Base-by-base conservation (phyloP, 2,113 vertebrate genomes). In the Struthio camelus region DNA sequence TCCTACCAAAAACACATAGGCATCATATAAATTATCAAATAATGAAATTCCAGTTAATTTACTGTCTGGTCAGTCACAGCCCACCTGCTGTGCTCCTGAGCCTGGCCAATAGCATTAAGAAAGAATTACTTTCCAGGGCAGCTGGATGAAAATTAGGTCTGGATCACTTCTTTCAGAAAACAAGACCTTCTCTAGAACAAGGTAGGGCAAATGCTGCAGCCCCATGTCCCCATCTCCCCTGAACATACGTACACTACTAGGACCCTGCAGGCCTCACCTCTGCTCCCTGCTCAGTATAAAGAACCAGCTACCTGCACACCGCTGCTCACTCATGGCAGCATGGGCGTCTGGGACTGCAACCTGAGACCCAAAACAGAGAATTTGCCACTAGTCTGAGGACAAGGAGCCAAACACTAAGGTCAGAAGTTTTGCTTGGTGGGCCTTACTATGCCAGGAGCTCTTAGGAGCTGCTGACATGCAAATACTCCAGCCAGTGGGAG, bases 21-120 rank as follows among this genome's bases (percentile, higher is more conserved):
- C 80, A 67, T 88, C 90, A 25, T 54, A 71, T 90, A 78, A 92
- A 93, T 95, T 80, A 90, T 87, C 85, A 54, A 77, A 36, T 94
- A 94, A 96, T 93, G 92, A 93, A 82, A 96, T 90, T 94, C 50
- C 82, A 92, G 72, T 67, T 95, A 90, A 96, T 94, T 93, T 96
- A 79, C 87, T 91, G 89, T 65, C 91, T 93, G 91, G 56, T 90
- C 89, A 88, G 87, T 88, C 87, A 66, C 90, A 86, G 64, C 72
- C 23, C 90, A 87, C 69, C 89, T 76, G 78, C 85, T 87, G 84
- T 3, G 69, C 87, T 95, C 78, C 91, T 42, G 53, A 83, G 79
- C 75, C 46, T 38, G 70, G 80, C 42, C 79, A 76, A 66, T 20
- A 70, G 46, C 34, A 30, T 64, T 56, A 36, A 53, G 59, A 62